phyloP scores from a whole-genome alignment of 2,797 vertebrate genomes.

The Chaetophractus vellerosus region DNA sequence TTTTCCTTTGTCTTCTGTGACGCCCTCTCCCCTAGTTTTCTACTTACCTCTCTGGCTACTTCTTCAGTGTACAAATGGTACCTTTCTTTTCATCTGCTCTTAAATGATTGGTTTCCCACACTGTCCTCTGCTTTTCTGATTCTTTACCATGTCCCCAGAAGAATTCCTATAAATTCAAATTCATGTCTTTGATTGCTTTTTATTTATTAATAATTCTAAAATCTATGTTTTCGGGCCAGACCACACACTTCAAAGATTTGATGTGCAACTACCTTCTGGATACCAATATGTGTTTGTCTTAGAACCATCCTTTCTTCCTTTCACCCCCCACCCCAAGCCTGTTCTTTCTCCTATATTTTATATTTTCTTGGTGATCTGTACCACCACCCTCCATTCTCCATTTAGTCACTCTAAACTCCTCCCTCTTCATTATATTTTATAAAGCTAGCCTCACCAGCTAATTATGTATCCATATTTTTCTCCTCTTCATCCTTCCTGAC shows the following conservation, averaged over 20 bases:
- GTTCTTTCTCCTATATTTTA: background rate
- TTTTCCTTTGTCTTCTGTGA: background rate
- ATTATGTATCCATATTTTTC: background rate
- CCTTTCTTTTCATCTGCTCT: background rate
- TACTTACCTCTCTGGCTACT: background rate
- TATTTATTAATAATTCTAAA: slow-evolving; percentile 21
- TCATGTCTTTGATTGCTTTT: background rate
- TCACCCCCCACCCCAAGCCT: background rate
- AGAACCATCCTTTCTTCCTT: background rate
- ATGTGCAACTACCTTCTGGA: background rate
- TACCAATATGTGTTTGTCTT: background rate
- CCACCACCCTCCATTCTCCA: background rate
- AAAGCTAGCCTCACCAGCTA: background rate
- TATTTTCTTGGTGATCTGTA: background rate
- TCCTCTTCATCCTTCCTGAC: background rate
- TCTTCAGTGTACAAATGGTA: background rate
- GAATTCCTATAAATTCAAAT: background rate
- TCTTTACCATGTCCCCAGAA: background rate
- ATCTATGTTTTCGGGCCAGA: background rate
- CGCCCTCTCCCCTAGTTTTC: background rate
- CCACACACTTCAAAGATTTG: background rate
- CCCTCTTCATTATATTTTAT: background rate
- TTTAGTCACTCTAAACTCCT: background rate
- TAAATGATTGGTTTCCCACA: background rate
- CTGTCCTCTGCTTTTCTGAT: background rate